Evolutionary conservation across 2,797 vertebrate species (phyloP).

Genomic region (Hybognathus amarus): DNA sequence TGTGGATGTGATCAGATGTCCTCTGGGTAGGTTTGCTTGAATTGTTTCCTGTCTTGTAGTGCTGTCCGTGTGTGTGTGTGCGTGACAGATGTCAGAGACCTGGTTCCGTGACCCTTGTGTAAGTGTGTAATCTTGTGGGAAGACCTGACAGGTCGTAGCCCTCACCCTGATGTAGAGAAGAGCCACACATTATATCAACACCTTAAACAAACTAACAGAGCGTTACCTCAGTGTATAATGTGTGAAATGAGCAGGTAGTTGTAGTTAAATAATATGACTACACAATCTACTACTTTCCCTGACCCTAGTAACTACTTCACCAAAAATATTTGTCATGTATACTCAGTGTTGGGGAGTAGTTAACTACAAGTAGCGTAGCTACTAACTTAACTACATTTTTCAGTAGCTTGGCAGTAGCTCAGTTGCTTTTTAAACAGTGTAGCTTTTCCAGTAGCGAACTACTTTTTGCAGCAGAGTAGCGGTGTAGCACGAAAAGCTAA

Average conservation of each 20-base stretch:
- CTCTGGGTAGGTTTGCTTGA: constrained; percentile 75
- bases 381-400: too few relatives aligned
- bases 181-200: constrained; percentile 65
- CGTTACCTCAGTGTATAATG: constrained; percentile 5
- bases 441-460: too few relatives aligned
- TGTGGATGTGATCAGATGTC: constrained; percentile 64
- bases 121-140: constrained; percentile 31
- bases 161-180: constrained; percentile 60
- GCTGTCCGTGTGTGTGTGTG: constrained; percentile 46
- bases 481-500: too few relatives aligned
- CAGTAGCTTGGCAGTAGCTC: too few relatives aligned
- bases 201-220: constrained; percentile 21
- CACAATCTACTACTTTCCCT: neutral
- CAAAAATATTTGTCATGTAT: neutral
- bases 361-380: too few relatives aligned
- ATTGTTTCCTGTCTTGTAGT: constrained; percentile 57
- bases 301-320: neutral
- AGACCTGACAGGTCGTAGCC: constrained; percentile 29
- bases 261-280: neutral
- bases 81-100: constrained; percentile 48
- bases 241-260: neutral
- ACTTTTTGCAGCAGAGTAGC: too few relatives aligned
- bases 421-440: too few relatives aligned
- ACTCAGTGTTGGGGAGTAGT: too few relatives aligned
- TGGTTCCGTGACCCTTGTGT: constrained; percentile 19